Conservation (phyloP, 1,140 invertebrate species). For the Galleria mellonella region DNA sequence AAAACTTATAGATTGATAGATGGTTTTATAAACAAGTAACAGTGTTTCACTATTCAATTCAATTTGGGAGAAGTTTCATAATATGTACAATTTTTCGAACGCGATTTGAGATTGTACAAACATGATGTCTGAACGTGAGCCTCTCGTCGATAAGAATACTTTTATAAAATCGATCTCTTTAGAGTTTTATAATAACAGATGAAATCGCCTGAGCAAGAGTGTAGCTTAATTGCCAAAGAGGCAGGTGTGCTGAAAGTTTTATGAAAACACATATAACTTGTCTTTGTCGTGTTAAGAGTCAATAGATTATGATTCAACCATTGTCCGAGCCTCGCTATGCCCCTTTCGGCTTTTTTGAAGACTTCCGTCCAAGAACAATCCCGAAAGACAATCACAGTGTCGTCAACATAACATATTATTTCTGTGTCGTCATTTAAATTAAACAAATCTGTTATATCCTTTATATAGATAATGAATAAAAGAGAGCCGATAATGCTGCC, state of each 20-base stretch:
- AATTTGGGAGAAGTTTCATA: too few relatives aligned
- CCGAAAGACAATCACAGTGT: background rate
- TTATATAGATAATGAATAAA: background rate
- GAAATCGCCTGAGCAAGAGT: too few relatives aligned
- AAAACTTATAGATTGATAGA: slow-evolving; percentile 4
- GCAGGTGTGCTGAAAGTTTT: background rate
- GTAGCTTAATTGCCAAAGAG: too few relatives aligned
- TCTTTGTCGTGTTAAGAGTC: background rate
- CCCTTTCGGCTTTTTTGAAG: background rate
- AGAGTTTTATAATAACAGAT: too few relatives aligned
- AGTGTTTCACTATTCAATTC: too few relatives aligned
- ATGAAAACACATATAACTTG: background rate
- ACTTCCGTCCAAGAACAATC: background rate
- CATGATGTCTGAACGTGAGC: too few relatives aligned
- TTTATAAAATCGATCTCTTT: too few relatives aligned
- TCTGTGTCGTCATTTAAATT: too few relatives aligned
- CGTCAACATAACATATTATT: background rate
- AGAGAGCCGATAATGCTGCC: background rate
- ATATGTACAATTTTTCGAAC: too few relatives aligned
- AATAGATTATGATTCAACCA: background rate
- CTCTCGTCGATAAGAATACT: too few relatives aligned
- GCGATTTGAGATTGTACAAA: too few relatives aligned
- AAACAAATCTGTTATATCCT: too few relatives aligned
- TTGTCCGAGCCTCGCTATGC: background rate
- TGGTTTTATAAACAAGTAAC: slow-evolving; percentile 1